Evolutionary conservation across 2,797 vertebrate genomes (phyloP), one percentile per base, ranked within the genome.

Genomic region (Neomorphus geoffroyi): DNA sequence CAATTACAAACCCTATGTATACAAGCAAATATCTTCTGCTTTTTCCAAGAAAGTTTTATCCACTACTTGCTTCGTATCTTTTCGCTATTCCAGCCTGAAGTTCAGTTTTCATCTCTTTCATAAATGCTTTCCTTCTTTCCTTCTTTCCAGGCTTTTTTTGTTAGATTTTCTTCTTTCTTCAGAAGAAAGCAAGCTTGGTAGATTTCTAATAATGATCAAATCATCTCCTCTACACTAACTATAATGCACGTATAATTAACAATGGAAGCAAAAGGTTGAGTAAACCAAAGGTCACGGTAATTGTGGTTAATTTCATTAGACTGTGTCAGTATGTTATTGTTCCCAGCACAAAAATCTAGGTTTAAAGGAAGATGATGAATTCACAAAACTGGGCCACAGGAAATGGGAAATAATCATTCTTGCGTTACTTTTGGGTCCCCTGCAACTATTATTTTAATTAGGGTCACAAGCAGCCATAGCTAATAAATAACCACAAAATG

Each of bases 291-390:
- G 90, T 96, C 96, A 96, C 51, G 88, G 66, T 67, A 85, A 75
- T 81, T 96, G 92, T 95, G 51, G 92, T 78, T 95, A 90, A 97
- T 96, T 93, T 90, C 88, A 91, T 91, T 75, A 96, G 96, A 96
- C 95, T 94, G 90, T 83, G 79, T 81, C 0, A 14, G 87, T 93
- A 92, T 87, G 93, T 94, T 93, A 94, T 96, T 96, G 95, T 96
- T 97, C 69, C 81, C 72, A 79, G 23, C 43, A 45, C 88, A 96
- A 72, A 95, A 95, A 86, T 85, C 80, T 65, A 73, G 67, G 74
- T 88, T 94, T 95, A 79, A 92, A 95, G 80, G 71, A 93, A 86
- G 54, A 93, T 75, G 92, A 91, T 89, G 62, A 41, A 14, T 92
- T 89, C 78, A 75, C 80, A 69, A 89, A 95, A 93, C n/a, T 88